phyloP scores from a whole-genome alignment of 1,140 invertebrate genomes.

The Lamellibrachia luymesi region DNA sequence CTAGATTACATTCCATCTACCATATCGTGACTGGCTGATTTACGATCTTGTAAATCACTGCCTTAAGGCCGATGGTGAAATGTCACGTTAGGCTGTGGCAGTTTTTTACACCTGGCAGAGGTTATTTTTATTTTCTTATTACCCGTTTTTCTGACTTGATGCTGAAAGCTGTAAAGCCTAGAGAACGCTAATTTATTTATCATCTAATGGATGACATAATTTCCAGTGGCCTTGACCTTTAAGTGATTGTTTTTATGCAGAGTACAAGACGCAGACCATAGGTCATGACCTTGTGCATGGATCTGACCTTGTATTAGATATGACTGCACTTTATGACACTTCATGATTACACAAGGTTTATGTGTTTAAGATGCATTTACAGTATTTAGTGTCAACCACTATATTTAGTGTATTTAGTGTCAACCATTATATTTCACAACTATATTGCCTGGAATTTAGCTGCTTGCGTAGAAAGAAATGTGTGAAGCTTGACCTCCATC shows the following conservation, averaged over 20 bases:
- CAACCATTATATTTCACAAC: not conserved
- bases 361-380: not conserved
- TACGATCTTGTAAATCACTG: not conserved
- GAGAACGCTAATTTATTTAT: not conserved
- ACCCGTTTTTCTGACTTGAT: not conserved
- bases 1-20: not conserved
- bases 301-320: not conserved
- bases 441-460: not conserved
- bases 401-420: not conserved
- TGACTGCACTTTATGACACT: not conserved
- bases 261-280: not conserved
- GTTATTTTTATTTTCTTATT: not conserved
- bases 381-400: not conserved
- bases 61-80: not conserved
- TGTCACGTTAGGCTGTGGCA: not conserved
- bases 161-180: not conserved
- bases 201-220: not conserved
- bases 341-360: not conserved
- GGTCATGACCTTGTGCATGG: not conserved
- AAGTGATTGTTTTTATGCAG: not conserved
- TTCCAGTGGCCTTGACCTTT: not conserved
- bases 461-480: not conserved
- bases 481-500: not conserved
- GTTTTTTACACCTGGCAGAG: not conserved
- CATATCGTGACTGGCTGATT: not conserved